phyloP scores from a whole-genome alignment of 2,113 vertebrate genomes.

The Oplegnathus fasciatus region DNA sequence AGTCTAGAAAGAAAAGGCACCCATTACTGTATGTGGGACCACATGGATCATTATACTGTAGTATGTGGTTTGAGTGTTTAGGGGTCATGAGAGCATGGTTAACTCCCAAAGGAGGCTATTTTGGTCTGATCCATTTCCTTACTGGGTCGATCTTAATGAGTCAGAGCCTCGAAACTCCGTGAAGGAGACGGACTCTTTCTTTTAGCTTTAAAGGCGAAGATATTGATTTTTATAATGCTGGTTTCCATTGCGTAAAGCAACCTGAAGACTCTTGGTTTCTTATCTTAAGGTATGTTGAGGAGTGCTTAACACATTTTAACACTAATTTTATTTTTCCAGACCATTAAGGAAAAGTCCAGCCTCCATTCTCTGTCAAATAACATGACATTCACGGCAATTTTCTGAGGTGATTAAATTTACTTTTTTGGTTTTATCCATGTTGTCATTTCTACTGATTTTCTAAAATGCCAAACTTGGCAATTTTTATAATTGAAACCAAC shows the following conservation, averaged over 20 bases:
- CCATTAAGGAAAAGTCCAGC: not conserved
- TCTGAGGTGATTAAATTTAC: not conserved
- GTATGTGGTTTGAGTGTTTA: conserved; percentile 11
- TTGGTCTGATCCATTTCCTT: conserved; percentile 53
- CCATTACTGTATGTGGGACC: not conserved
- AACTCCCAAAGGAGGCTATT: conserved; percentile 56
- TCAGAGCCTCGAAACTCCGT: not conserved
- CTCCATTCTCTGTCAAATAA: not conserved
- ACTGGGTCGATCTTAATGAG: conserved; percentile 66
- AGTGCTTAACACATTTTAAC: not conserved
- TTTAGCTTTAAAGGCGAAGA: conserved; percentile 8
- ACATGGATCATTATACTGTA: conserved; percentile 9
- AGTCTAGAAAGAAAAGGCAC: not conserved
- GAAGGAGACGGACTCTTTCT: not conserved
- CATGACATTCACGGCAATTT: not conserved
- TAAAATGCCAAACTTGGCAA: not conserved
- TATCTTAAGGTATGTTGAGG: no score
- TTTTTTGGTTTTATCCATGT: not conserved
- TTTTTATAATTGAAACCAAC: no score
- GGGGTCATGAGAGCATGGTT: conserved; percentile 6
- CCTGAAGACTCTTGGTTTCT: not conserved
- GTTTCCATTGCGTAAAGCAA: conserved; percentile 2
- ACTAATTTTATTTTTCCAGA: not conserved
- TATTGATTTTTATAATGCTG: conserved; percentile 19
- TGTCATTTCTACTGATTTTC: not conserved